Percentiles rank a stretch among this genome's conserved stretches.
Evolutionary conservation across 2,113 vertebrate genomes (phyloP).

Genomic region (Phalacrocorax aristotelis): DNA sequence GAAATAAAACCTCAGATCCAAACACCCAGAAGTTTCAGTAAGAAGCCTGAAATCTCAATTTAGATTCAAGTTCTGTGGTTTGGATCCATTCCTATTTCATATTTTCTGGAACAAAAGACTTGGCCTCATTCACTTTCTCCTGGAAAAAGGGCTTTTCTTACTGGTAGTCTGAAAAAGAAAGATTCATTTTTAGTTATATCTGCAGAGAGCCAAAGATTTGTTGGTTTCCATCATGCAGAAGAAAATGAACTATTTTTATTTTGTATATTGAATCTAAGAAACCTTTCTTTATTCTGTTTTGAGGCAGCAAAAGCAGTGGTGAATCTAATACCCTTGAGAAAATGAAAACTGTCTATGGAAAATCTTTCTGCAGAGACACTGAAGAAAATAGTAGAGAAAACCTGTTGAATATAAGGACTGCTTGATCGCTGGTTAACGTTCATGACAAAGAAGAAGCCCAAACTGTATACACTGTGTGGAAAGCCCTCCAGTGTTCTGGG

Average conservation of each 20-base stretch:
- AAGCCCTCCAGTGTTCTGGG: neutral
- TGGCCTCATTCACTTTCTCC: neutral
- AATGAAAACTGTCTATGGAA: neutral
- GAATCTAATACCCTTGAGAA: neutral
- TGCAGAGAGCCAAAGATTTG: neutral
- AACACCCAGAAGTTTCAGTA: neutral
- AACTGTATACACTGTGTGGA: neutral
- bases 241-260: neutral
- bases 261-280: neutral
- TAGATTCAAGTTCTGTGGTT: slow-evolving; percentile 20
- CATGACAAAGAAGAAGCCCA: neutral
- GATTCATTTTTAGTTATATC: neutral
- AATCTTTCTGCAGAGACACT: neutral
- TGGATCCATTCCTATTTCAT: neutral
- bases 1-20: neutral
- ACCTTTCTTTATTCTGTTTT: neutral
- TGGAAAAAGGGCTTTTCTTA: neutral
- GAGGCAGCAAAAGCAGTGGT: neutral
- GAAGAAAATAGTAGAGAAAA: neutral
- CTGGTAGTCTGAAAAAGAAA: neutral
- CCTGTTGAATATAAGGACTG: neutral
- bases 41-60: neutral
- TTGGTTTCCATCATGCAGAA: neutral
- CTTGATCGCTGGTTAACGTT: neutral
- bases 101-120: slow-evolving; percentile 12